Conservation (phyloP, 2,888 invertebrate genomes). For the Lasioglossum marginatum region DNA sequence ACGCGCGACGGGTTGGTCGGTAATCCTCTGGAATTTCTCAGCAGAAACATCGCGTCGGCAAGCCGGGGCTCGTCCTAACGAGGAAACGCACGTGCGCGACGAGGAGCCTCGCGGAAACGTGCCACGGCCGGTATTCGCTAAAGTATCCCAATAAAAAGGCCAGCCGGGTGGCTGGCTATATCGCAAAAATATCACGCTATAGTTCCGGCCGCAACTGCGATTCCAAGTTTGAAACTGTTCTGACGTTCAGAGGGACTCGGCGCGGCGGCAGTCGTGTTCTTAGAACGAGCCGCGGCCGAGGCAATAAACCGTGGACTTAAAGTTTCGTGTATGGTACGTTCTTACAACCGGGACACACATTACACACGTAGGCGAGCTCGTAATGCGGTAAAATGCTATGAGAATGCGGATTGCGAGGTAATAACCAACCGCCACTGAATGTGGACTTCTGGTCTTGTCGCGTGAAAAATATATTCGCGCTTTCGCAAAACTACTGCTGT, state of each 20-base stretch:
- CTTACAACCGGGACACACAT: slow-evolving; percentile 53
- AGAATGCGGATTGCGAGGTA: slow-evolving; percentile 34
- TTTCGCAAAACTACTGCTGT: slow-evolving; percentile 10
- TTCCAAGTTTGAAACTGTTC: slow-evolving; percentile 48
- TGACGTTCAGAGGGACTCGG: slow-evolving; percentile 23
- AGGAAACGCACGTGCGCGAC: slow-evolving; percentile 50
- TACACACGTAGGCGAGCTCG: slow-evolving; percentile 37
- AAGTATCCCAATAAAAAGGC: slow-evolving; percentile 63
- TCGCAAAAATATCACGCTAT: slow-evolving; percentile 51
- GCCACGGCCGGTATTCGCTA: slow-evolving; percentile 39
- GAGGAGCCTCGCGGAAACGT: slow-evolving; percentile 19
- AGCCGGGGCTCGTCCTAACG: slow-evolving; percentile 44
- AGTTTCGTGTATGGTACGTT: slow-evolving; percentile 49
- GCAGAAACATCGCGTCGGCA: neutral
- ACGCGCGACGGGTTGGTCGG: neutral
- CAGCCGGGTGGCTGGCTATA: slow-evolving; percentile 32
- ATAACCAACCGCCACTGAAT: slow-evolving; percentile 42
- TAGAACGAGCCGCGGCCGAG: slow-evolving; percentile 27
- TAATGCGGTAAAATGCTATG: slow-evolving; percentile 49
- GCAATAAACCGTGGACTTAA: slow-evolving; percentile 55
- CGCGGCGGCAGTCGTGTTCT: slow-evolving; percentile 27
- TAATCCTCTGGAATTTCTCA: slow-evolving; percentile 53
- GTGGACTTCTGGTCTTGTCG: slow-evolving; percentile 34
- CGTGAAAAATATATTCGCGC: slow-evolving; percentile 32
- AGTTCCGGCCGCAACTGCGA: slow-evolving; percentile 29